These are phyloP conservation scores for Caenorhabditis inopinata DNA, from an alignment of 1,140 invertebrate genomes.

Conservation along the genomic window DNA sequence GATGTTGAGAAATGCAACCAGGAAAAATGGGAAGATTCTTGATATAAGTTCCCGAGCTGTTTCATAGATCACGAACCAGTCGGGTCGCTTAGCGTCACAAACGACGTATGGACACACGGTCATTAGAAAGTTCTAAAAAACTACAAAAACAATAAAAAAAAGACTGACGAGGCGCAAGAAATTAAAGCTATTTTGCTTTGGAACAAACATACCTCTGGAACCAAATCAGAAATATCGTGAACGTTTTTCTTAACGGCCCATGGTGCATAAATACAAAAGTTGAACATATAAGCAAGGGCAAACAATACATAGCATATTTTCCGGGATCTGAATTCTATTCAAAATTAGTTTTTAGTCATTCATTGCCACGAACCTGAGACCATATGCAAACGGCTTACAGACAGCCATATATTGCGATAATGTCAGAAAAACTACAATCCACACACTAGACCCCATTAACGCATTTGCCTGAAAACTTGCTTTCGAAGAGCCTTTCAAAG, in stretches of 20 bases:
- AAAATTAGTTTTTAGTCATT: background rate
- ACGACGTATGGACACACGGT: constrained; percentile 39
- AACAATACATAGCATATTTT: constrained; percentile 55
- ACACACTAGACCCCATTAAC: constrained; percentile 63
- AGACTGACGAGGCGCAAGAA: too few relatives aligned
- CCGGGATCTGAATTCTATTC: constrained; percentile 33
- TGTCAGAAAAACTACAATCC: constrained; percentile 66
- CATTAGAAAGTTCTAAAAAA: background rate
- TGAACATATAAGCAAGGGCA: constrained; percentile 58
- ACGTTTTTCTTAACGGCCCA: constrained; percentile 64
- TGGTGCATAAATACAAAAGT: constrained; percentile 64
- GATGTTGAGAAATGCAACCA: constrained; percentile 63
- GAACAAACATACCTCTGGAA: constrained; percentile 40
- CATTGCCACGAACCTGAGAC: constrained; percentile 22
- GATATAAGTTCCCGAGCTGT: constrained; percentile 62
- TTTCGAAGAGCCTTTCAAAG: background rate
- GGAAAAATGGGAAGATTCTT: constrained; percentile 62
- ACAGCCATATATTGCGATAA: constrained; percentile 65
- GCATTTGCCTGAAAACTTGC: constrained; percentile 60
- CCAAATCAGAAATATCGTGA: constrained; percentile 41
- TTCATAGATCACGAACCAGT: constrained; percentile 62
- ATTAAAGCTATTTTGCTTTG: too few relatives aligned
- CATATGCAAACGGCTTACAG: constrained; percentile 50
- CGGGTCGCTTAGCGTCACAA: constrained; percentile 33
- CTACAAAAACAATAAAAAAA: too few relatives aligned